phyloP scores from a whole-genome alignment of 2,797 vertebrate genomes.

The Ataeniobius toweri region DNA sequence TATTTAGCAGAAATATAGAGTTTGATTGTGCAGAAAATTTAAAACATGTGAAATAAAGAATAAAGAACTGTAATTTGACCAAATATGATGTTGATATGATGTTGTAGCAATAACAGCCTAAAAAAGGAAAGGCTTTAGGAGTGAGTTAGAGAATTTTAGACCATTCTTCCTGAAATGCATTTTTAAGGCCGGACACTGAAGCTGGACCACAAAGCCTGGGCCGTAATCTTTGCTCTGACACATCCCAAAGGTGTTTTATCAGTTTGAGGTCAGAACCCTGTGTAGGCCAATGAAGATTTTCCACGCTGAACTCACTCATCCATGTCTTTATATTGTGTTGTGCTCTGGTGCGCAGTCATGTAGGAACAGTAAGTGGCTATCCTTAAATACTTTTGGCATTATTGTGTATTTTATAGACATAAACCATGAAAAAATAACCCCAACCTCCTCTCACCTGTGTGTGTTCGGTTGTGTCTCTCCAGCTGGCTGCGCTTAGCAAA shows the following conservation, averaged over 20 bases:
- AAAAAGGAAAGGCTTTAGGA: neutral
- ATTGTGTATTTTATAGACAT: neutral
- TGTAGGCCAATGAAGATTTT: neutral
- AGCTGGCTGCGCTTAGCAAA: constrained; percentile 98
- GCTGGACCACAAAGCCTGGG: neutral
- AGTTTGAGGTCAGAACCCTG: no score
- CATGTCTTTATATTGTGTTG: no score
- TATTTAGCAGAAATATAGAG: no score
- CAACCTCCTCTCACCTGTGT: constrained; percentile 85
- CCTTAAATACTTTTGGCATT: neutral
- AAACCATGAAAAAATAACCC: neutral
- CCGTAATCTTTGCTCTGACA: neutral
- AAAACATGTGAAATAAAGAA: no score
- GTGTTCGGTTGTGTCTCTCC: constrained; percentile 95
- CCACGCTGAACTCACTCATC: neutral
- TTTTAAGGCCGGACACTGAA: neutral
- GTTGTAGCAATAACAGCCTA: neutral
- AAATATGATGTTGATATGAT: neutral
- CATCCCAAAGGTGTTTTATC: neutral
- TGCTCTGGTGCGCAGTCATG: no score
- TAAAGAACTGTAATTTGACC: no score
- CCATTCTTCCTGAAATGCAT: neutral
- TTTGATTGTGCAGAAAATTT: no score
- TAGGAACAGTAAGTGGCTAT: neutral
- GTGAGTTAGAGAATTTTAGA: no score